Percentiles rank a stretch among this genome's conserved stretches.
Evolutionary conservation across 2,888 invertebrate species (phyloP).

Genomic region (Zaprionus bogoriensis): DNA sequence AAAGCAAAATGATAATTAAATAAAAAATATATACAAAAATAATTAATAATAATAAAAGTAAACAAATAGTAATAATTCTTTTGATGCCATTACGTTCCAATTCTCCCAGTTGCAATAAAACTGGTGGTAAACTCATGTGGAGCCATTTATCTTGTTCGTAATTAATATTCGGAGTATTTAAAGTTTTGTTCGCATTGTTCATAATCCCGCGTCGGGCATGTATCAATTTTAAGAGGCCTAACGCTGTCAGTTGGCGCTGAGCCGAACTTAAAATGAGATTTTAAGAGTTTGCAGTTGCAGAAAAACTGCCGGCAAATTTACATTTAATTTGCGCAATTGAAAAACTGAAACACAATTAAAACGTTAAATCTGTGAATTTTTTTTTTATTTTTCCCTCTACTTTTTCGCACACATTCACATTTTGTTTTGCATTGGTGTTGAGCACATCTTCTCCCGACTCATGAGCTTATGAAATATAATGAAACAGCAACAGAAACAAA

Average conservation of each 20-base stretch:
- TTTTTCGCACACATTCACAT: no score
- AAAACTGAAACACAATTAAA: slow-evolving; percentile 29
- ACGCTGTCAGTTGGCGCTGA: slow-evolving; percentile 45
- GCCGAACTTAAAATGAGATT: slow-evolving; percentile 58
- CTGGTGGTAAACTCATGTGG: background rate
- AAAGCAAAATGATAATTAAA: no score
- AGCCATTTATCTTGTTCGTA: slow-evolving; percentile 10
- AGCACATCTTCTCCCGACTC: no score
- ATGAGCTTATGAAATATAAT: slow-evolving; percentile 67
- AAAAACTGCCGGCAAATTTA: slow-evolving; percentile 35
- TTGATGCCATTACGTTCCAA: no score
- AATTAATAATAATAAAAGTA: no score
- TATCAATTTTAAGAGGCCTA: slow-evolving; percentile 51
- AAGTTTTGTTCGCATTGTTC: slow-evolving; percentile 13
- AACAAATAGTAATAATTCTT: no score
- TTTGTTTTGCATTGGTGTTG: slow-evolving; percentile 3
- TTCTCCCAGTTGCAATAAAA: background rate
- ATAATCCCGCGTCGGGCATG: slow-evolving; percentile 37
- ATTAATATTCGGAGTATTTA: slow-evolving; percentile 7
- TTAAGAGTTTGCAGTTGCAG: slow-evolving; percentile 26
- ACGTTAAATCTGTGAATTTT: slow-evolving; percentile 7
- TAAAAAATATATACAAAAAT: no score
- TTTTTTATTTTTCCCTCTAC: no score
- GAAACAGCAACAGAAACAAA: slow-evolving; percentile 31
- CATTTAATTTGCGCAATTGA: slow-evolving; percentile 55